Percentiles rank a stretch among this genome's conserved stretches.
These are phyloP conservation scores for Hydrochoerus hydrochaeris DNA, from an alignment of 2,113 vertebrate genomes.

Conservation along the genomic window DNA sequence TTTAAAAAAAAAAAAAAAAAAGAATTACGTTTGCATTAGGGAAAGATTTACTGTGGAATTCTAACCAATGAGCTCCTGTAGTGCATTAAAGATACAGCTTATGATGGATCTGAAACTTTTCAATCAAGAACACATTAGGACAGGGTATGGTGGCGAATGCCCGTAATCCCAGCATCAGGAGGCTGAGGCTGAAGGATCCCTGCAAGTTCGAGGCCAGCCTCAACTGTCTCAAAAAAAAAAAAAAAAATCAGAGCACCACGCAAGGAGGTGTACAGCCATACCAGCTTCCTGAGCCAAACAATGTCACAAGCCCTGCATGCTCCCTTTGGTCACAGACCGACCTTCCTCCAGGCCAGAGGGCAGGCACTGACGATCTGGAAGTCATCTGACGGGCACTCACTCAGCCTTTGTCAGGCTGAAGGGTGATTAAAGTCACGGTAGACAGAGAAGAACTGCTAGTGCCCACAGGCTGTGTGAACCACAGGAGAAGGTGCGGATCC, in stretches of 20 bases:
- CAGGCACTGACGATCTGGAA: neutral
- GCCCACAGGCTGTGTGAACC: neutral
- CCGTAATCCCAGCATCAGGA: neutral
- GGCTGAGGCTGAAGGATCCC: neutral
- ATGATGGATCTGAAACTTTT: neutral
- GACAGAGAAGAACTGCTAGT: neutral
- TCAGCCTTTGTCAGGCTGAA: neutral
- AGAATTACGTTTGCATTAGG: slow-evolving; percentile 12
- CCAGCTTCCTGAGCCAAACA: neutral
- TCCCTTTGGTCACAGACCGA: neutral
- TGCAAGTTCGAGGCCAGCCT: neutral
- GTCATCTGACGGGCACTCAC: neutral
- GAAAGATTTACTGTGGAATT: neutral
- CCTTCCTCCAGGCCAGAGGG: neutral
- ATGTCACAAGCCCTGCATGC: no score
- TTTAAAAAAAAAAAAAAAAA: slow-evolving; percentile 37
- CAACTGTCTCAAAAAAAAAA: neutral
- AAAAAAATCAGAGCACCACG: neutral
- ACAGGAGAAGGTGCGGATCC: neutral
- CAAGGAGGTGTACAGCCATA: neutral
- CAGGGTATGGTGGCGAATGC: neutral
- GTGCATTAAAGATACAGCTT: neutral
- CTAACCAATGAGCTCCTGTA: neutral
- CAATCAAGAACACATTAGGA: neutral
- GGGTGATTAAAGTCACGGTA: accelerated